These are phyloP conservation scores for Hedya salicella DNA, from an alignment of 2,888 invertebrate species.

Conservation along the genomic window DNA sequence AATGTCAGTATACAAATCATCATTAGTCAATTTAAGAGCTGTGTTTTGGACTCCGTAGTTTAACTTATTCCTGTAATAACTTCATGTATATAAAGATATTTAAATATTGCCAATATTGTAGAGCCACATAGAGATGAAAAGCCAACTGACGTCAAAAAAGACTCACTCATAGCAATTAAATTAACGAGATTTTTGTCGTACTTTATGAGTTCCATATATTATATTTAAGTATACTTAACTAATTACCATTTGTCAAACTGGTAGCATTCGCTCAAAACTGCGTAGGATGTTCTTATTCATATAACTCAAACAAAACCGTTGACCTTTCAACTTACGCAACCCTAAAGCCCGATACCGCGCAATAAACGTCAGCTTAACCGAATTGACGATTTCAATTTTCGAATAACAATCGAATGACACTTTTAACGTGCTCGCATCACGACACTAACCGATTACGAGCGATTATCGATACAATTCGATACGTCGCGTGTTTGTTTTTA, in stretches of 20 bases:
- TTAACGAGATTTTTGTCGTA: no score
- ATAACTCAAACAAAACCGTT: slow-evolving; percentile 35
- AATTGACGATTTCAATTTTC: slow-evolving; percentile 66
- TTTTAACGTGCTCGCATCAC: slow-evolving; percentile 66
- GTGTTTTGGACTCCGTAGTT: no score
- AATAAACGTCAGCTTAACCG: slow-evolving; percentile 48
- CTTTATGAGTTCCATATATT: no score
- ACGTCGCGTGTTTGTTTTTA: slow-evolving; percentile 64
- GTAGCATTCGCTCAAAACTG: neutral
- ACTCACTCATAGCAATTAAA: no score
- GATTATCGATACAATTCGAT: slow-evolving; percentile 73
- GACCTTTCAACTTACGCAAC: slow-evolving; percentile 39
- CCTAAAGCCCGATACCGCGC: slow-evolving; percentile 34
- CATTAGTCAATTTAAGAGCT: neutral
- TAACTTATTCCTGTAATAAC: no score
- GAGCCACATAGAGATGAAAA: no score
- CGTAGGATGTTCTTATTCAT: slow-evolving; percentile 34
- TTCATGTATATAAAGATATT: no score
- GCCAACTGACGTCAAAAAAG: no score
- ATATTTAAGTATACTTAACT: slow-evolving; percentile 19
- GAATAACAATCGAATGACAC: slow-evolving; percentile 56
- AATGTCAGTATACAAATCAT: neutral
- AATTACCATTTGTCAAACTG: slow-evolving; percentile 10
- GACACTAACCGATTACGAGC: slow-evolving; percentile 56
- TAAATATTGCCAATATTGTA: no score